Base-by-base conservation (phyloP, 64 coral and sea anemone genomes). In the Stichodactyla helianthus region DNA sequence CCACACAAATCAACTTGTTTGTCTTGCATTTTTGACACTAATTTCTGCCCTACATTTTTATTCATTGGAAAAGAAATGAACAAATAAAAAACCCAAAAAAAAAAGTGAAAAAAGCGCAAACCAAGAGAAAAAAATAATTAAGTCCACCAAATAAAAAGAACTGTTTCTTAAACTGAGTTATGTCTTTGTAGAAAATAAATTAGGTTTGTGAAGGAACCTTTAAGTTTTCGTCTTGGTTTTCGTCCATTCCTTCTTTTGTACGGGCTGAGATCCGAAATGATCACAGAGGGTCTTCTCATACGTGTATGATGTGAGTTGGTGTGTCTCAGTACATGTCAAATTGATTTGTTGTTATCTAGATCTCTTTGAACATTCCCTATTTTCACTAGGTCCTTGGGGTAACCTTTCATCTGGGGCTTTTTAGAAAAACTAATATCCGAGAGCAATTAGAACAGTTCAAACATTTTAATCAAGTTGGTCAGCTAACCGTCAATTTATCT, bases 381-480 rank as follows among this genome's bases (percentile, higher is more conserved):
- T 74, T 74, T 74, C 68, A 81, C 78, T 81, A 28, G 50, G 78
- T 54, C 35, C 78, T 81, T 54, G 78, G 78, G 78, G 52, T 81
- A 81, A 53, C 78, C 78, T 81, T 81, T 81, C 78, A 81, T 81
- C 54, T 51, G 50, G 52, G 78, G 78, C 74, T 87, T 50, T 23
- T 76, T 51, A 31, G 56, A 91, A 94, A 87, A 65, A 82, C 87
- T 87, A 86, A 89, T 89, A 91, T 95, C 93, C 93, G 93, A 89
- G 85, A 77, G 88, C 77, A 92, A 92, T 95, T 95, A 95, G 62
- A 86, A 92, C 68, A 92, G 83, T 89, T 89, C 91, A 95, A 89
- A 83, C 87, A 89, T 86, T 86, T 86, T 92, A 95, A 95, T 92
- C 77, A 92, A 78, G 68, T 58, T 70, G 53, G 78, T 86, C 64